Evolutionary conservation across 2,888 invertebrate genomes (phyloP), one percentile per base, ranked within the genome.

Genomic region (Camptogramma bilineatum): DNA sequence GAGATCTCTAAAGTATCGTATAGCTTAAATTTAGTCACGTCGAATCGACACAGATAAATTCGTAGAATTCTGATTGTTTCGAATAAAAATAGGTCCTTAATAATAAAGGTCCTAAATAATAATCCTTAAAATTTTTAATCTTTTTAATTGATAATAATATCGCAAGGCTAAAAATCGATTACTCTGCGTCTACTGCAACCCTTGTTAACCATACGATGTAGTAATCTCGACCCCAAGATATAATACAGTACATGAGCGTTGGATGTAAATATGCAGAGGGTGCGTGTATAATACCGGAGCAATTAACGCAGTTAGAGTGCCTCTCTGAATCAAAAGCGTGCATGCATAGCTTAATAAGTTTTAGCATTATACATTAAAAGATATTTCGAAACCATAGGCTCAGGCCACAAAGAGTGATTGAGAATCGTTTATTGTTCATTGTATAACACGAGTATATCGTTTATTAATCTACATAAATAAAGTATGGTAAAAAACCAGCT

Each of bases 301-400:
- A 81, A 81, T 81, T 81, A 81, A 77, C 75, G 77, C 71, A 73
- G 64, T 44, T 71, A 69, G 61, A 67, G 72, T 69, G 74, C 70
- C 19, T 19, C 24, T 3, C 28, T 28, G 28, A 53, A 44, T 57
- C 53, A 61, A 57, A 65, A 28, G 48, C 46, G 28, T 64, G 39
- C 52, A 60, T 64, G 39, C 55, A 56, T 17, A 17, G 47, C 60
- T 0, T 54, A 55, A 60, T 63, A 28, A 28, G 4, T 8, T 28
- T 28, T 28, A 54, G 21, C 42, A 58, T 13, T 63, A 58, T 51
- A 54, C 13, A 13, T 39, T 34, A 13, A 4, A 13, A 28, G 4
- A 28, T 8, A 28, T 28, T 28, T 4, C 7, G 28, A 28, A 28
- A 28, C 28, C 7, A 28, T 28, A 28, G 28, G 28, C 7, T 5